Base-by-base conservation (phyloP, 1,140 invertebrate species). In the Drosophila auraria region DNA sequence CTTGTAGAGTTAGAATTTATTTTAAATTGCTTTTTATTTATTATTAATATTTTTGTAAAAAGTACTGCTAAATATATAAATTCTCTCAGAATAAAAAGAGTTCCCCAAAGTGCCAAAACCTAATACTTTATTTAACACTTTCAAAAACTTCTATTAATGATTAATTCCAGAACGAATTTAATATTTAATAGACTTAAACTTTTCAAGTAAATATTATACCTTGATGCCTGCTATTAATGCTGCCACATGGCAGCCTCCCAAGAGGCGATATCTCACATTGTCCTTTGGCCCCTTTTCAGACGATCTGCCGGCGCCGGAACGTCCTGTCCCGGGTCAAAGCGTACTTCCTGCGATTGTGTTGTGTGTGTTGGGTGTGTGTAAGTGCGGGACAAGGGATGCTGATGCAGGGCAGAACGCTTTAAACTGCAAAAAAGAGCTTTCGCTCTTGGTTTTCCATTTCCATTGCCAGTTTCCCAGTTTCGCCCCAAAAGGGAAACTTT, bases 401-500 rank as follows among this genome's bases (percentile, higher is more conserved):
- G 66, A 72, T 59, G 62, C 63, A 61, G 76, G 82, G 61, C 83
- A 65, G 42, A 83, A 59, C 73, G 80, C 72, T 75, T 89, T 83
- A 83, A 87, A 83, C 58, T 80, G 77, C 71, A 70, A 60, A 57
- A 89, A 78, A 78, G 77, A 78, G 77, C 84, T 83, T 64, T 78
- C 42, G 59, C 47, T 57, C 12, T 36, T 44, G 36, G 20, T 25
- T 57, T 38, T 40, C 36, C 36, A 25, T 40, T 56, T 56, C 54
- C 36, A 56, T 40, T 57, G 17, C 53, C 63, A 20, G n/a, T 45
- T 3, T 44, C 20, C 17, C 38, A 20, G 42, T 47, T 45, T 44
- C 14, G 3, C 23, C 38, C 54, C 11, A 40, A 27, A 40, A 30
- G 61, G 61, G 36, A 53, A 65, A 87, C 82, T 70, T 89, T 83